Base-by-base conservation (phyloP, 2,888 invertebrate species). In the Melanchra persicariae region DNA sequence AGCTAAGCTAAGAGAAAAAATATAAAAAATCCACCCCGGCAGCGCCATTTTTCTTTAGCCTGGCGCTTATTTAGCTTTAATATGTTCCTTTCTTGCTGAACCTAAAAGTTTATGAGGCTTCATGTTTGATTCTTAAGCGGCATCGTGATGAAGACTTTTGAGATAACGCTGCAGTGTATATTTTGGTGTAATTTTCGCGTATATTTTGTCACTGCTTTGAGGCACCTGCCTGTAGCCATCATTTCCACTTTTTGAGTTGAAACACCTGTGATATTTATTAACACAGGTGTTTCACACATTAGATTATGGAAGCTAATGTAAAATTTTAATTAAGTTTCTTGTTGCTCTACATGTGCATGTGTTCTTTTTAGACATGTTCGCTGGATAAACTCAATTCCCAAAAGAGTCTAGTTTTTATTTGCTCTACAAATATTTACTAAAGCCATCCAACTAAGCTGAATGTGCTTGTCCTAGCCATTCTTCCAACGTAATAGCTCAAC, bases 31-130 rank as follows among this genome's bases (percentile, higher is more conserved):
- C 66, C 67, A 66, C 70, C 82, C 64, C 68, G 64, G 43, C 81
- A 74, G 83, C 80, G 69, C 85, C 78, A 87, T 89, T 87, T 87
- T 87, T 86, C 86, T 87, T 83, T 79, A 66, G 83, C 76, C 81
- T 74, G 70, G 78, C 72, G 77, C 83, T 88, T 87, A 88, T 88
- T 88, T 87, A 86, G 84, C 85, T 86, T 86, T 83, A 83, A 81
- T 79, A 69, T 81, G 79, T 85, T 74, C 79, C 72, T 84, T 78
- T 83, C 78, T 80, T 77, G 71, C 80, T 84, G 67, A 67, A 87
- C 80, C 82, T 71, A 72, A 82, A 84, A 85, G 75, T 87, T 85
- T 85, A 87, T 80, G 87, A 81, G 72, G 65, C 77, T 83, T 81
- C 77, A 58, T 72, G 73, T 81, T 84, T 83, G 81, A 85, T 85